Base-by-base conservation (phyloP, 2,888 invertebrate species). In the Omphaloscelis lunosa region DNA sequence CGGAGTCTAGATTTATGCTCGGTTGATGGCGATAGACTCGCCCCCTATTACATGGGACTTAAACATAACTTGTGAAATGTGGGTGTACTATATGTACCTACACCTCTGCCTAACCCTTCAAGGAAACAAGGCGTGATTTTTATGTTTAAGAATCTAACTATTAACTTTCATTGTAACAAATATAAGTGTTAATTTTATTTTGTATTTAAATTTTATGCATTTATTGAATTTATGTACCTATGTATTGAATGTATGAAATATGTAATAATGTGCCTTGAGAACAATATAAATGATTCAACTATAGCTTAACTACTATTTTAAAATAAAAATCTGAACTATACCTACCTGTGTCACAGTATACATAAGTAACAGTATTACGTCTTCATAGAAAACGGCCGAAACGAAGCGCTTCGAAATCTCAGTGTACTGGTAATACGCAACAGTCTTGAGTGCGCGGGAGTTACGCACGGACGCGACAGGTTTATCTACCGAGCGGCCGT, bases 201-300 rank as follows among this genome's bases (percentile, higher is more conserved):
- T 41, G 17, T 66, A 23, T 41, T 41, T 1, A 41, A 66, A 41
- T 45, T 6, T 9, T 41, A 27, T 39, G 9, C 45, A 41, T 66
- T 48, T 39, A 68, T 39, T 39, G 12, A 20, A 27, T 63, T 27
- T 63, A 65, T 71, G 41, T 29, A 34, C 34, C 4, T 34, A 63
- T 17, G 2, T 39, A 23, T 34, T 72, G 0, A 27, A 41, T 41
- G 27, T 27, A 51, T 69, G 2, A 53, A 71, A 71, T 1, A 34
- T 70, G 45, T 48, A 23, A 68, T 39, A 29, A 58, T 76, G 76
- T 76, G 76, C 76, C 79, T 76, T 76, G 45, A 39, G 4, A 76
- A 78, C 15, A 78, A 78, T 67, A 79, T 23, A 77, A 29, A 23
- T 11, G 20, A 51, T 76, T 51, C 29, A 41, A 39, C 27, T 29